These are phyloP conservation scores for Cremastobaeus sp. DNA, from an alignment of 2,888 invertebrate species.

Conservation along the genomic window DNA sequence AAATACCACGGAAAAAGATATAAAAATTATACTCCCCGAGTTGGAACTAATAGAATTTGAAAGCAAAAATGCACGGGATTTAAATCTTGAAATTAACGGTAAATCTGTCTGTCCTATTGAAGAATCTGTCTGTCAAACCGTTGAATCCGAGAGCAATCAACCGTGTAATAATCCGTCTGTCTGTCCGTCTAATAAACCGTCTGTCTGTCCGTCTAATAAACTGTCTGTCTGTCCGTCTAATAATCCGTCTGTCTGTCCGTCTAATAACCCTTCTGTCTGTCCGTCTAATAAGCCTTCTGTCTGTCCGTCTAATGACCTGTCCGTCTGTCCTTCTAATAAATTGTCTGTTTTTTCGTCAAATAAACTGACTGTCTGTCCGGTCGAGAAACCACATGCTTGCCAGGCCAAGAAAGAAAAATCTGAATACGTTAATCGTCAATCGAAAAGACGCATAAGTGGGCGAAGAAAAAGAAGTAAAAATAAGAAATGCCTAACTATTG, in stretches of 20 bases:
- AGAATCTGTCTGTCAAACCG: not conserved
- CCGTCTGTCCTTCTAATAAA: not conserved
- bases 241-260: not conserved
- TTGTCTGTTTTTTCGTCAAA: too few species aligned
- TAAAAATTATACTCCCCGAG: not conserved
- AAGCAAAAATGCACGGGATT: not conserved
- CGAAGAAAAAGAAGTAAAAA: not conserved
- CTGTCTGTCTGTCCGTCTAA: not conserved
- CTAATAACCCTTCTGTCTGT: not conserved
- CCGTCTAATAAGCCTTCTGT: not conserved
- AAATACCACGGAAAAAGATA: conserved; percentile 10
- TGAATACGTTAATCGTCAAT: not conserved
- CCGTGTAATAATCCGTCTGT: not conserved
- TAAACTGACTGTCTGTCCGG: not conserved
- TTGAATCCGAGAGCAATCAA: not conserved
- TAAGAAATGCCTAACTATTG: not conserved
- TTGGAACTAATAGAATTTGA: not conserved
- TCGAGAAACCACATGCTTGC: not conserved
- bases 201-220: too few species aligned
- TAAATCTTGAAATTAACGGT: not conserved
- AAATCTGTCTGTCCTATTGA: not conserved
- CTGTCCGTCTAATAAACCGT: not conserved
- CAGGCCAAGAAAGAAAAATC: not conserved
- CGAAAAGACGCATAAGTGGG: not conserved
- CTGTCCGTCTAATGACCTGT: too few species aligned